Evolutionary conservation across 1,140 invertebrate species (phyloP).

Genomic region (Rhyzopertha dominica): DNA sequence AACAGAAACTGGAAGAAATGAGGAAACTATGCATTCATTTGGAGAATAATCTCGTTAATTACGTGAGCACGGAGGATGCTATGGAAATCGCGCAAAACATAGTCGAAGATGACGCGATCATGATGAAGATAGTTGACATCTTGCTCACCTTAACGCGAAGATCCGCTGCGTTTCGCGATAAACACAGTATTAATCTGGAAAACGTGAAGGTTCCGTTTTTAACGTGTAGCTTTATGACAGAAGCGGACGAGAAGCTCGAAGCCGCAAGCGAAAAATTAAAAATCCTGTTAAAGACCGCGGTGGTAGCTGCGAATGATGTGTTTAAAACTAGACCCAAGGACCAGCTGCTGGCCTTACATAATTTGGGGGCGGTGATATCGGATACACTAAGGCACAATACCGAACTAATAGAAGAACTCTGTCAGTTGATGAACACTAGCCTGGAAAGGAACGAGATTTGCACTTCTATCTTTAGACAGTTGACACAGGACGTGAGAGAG

Average conservation of each 20-base stretch:
- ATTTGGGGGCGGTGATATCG: conserved; percentile 32
- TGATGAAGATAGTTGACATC: conserved; percentile 40
- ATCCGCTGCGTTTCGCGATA: conserved; percentile 35
- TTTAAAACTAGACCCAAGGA: conserved; percentile 42
- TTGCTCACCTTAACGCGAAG: conserved; percentile 38
- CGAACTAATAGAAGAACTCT: conserved; percentile 30
- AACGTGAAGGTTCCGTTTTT: too few species aligned
- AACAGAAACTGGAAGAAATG: conserved; percentile 39
- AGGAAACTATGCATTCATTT: conserved; percentile 31
- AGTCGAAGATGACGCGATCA: conserved; percentile 32
- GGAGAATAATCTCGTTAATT: conserved; percentile 37
- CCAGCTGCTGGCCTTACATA: conserved; percentile 35
- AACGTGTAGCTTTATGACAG: conserved; percentile 21
- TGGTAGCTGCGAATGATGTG: conserved; percentile 41
- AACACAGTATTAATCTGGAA: conserved; percentile 34
- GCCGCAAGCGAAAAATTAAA: conserved; percentile 32
- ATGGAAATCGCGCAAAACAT: conserved; percentile 35
- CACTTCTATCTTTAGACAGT: conserved; percentile 31
- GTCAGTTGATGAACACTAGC: conserved; percentile 33
- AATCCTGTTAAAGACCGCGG: conserved; percentile 38
- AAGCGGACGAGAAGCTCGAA: conserved; percentile 34
- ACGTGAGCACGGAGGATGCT: conserved; percentile 35
- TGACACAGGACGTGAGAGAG: conserved; percentile 34
- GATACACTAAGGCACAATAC: conserved; percentile 28
- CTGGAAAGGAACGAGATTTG: conserved; percentile 36